phyloP scores from a whole-genome alignment of 2,113 vertebrate genomes.

The Ctenomys sociabilis region DNA sequence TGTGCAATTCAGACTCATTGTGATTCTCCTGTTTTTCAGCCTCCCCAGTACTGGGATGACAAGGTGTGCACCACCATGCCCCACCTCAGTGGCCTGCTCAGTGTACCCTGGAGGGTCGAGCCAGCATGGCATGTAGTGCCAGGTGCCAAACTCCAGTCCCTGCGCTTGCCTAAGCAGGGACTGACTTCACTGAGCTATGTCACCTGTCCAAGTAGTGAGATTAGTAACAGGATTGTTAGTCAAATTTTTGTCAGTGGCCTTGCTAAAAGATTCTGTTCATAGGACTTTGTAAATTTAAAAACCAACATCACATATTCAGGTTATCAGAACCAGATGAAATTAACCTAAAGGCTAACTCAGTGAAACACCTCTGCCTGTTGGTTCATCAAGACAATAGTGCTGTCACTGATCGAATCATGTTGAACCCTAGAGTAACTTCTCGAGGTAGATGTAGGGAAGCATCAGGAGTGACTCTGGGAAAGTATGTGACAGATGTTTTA shows the following conservation, averaged over 20 bases:
- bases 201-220: no score
- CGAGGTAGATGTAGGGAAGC: constrained; percentile 58
- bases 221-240: not conserved
- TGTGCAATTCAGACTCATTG: no score
- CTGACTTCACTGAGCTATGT: no score
- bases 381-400: not conserved
- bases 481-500: constrained; percentile 80
- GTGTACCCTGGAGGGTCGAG: no score
- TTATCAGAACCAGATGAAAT: not conserved
- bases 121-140: no score
- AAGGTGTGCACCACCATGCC: no score
- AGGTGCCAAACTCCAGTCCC: no score
- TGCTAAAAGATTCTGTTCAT: not conserved
- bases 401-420: not conserved
- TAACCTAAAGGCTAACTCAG: not conserved
- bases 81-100: no score
- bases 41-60: no score
- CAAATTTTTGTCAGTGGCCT: not conserved
- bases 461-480: constrained; percentile 37
- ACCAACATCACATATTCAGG: not conserved
- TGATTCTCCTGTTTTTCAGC: no score
- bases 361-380: not conserved
- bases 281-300: not conserved
- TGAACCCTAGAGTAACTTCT: not conserved
- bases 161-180: no score